Evolutionary conservation across 1,140 invertebrate species (phyloP).

Genomic region (Harpegnathos saltator): DNA sequence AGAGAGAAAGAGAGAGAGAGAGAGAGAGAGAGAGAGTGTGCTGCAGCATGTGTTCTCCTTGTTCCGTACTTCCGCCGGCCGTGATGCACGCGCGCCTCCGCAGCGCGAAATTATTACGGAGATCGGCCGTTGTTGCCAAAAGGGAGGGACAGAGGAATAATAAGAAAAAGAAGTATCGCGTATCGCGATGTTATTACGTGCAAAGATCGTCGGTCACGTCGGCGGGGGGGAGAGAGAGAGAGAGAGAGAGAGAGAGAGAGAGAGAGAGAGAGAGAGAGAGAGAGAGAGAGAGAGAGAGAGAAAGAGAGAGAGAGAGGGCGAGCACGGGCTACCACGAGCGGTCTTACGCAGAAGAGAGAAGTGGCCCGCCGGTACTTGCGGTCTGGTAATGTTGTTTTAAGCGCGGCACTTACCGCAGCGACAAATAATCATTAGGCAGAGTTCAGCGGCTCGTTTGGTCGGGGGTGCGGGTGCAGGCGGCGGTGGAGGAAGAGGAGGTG

Average conservation of each 20-base stretch:
- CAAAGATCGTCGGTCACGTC: conserved; percentile 32
- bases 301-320: too few relatives aligned
- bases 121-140: not conserved
- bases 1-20: too few relatives aligned
- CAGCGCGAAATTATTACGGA: conserved; percentile 3
- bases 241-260: too few relatives aligned
- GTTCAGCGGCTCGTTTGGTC: conserved; percentile 71
- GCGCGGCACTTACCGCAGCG: conserved; percentile 76
- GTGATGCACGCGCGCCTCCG: too few relatives aligned
- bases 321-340: too few relatives aligned
- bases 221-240: too few relatives aligned
- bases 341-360: conserved; percentile 64
- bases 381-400: conserved; percentile 79
- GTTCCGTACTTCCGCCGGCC: not conserved
- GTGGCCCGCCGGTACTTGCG: conserved; percentile 68
- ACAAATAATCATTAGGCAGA: conserved; percentile 80
- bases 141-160: too few relatives aligned
- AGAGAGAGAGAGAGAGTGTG: too few relatives aligned
- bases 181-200: conserved; percentile 21
- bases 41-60: not conserved
- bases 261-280: too few relatives aligned
- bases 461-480: not conserved
- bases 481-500: conserved; percentile 51
- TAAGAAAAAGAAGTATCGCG: not conserved
- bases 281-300: too few relatives aligned